Base-by-base conservation (phyloP, 2,113 vertebrate genomes). In the Pluvialis apricaria region DNA sequence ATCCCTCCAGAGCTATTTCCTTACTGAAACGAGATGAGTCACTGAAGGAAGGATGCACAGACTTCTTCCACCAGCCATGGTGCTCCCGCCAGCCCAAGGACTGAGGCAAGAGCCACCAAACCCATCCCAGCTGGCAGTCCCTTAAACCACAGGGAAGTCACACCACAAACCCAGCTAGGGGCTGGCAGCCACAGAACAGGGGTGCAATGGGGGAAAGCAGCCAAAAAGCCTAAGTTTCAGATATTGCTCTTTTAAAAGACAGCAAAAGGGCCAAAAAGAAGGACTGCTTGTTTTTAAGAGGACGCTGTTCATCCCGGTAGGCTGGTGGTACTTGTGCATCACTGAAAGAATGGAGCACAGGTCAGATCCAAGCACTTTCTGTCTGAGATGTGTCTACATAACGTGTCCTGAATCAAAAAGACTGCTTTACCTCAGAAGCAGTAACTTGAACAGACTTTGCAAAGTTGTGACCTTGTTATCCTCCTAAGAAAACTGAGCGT, bases 21-120 rank as follows among this genome's bases (percentile, higher is more conserved):
- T 34, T 9, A 38, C 15, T 2, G 1, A 65, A 60, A n/a, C 11
- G 17, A 15, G 11, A 14, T 0, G 0, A 47, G 38, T 19, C 32
- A 21, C 44, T 24, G 19, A 65, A 54, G 38, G 17, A 65, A 71
- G 42, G 34, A 45, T 3, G 7, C 7, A 3, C 0, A 5, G 57
- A 29, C 51, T n/a, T 29, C 44, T 82, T 55, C 42, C 42, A 60
- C 20, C n/a, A 25, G 66, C 49, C 13, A 14, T 15, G 1, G n/a
- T 11, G 61, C 61, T 87, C 38, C 49, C 9, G 5, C n/a, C 31
- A 42, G 38, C 2, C 6, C 9, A 25, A 51, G 26, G 32, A 21
- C 45, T 10, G 5, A 26, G 40, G 32, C 40, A 29, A 71, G 36
- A 77, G 26, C 31, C 94, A 73, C 44, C 85, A 44, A 72, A 79